Base-by-base conservation (phyloP, 2,888 invertebrate genomes). In the Sinelater perroti region DNA sequence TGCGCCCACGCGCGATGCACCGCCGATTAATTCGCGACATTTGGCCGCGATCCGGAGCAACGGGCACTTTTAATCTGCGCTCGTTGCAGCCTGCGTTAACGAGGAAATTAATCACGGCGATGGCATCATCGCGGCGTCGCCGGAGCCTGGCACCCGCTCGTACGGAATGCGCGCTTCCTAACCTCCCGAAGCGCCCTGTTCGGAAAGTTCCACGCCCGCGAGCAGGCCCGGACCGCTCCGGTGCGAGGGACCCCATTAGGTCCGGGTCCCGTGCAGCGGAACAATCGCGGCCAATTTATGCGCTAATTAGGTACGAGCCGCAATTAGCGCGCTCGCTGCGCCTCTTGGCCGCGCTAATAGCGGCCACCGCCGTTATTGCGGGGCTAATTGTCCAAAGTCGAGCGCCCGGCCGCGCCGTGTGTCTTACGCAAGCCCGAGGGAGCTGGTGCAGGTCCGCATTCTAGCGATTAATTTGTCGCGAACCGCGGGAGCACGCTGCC, bases 321-420 rank as follows among this genome's bases (percentile, higher is more conserved):
- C 28, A 18, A 38, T 11, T 50, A 50, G 30, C 38, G 24, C 26
- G 50, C 50, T 50, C 38, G 50, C 50, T 38, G 26, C 50, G 50
- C 17, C 30, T 50, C 50, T 50, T 50, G 40, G 17, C 36, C 50
- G 21, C 13, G 6, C 36, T 50, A 35, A 50, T 50, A 50, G 40
- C 30, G 20, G 17, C 28, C 26, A 14, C 36, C 26, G 26, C 24
- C n/a, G 17, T 46, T 10, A 20, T 13, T 14, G 24, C 35, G 38
- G n/a, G 40, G 21, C 18, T 50, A 50, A 50, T 50, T 50, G 56
- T 52, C 56, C 44, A 53, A 56, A 44, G 49, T 30, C 20, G 11
- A 21, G 13, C 13, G 13, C 11, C 21, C 16, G 16, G 10, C 16
- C 18, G 18, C 24, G 40, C 26, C 18, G 36, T 2, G 36, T 18